These are phyloP conservation scores for Megalurothrips usitatus DNA, from an alignment of 2,888 invertebrate genomes.

Conservation along the genomic window DNA sequence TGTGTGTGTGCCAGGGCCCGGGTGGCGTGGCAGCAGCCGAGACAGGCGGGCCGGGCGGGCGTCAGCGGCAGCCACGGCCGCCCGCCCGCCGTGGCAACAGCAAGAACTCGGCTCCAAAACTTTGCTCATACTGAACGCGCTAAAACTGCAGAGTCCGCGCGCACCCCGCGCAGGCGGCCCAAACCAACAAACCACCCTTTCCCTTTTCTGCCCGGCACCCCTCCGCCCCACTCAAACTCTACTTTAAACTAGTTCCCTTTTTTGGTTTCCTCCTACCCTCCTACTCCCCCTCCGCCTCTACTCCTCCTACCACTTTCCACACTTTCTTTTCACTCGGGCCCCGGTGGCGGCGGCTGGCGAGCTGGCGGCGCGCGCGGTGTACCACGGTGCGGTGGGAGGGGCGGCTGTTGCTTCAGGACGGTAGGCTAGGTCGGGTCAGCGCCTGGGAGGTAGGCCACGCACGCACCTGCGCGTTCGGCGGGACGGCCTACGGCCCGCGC, in stretches of 20 bases:
- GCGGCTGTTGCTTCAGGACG: not conserved
- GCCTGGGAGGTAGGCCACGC: not conserved
- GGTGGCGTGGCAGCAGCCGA: no score
- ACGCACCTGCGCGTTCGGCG: not conserved
- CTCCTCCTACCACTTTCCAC: no score
- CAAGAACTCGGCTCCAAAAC: slow-evolving; percentile 12
- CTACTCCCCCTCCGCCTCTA: not conserved
- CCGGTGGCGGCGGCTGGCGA: not conserved
- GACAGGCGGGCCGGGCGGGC: no score
- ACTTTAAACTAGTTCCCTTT: slow-evolving; percentile 28
- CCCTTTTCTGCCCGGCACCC: not conserved
- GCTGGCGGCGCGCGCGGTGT: not conserved
- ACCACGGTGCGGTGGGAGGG: not conserved
- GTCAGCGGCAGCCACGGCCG: no score
- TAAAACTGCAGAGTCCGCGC: slow-evolving; percentile 10
- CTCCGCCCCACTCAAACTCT: slow-evolving; percentile 10
- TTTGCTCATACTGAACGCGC: slow-evolving; percentile 26
- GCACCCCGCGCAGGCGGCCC: not conserved
- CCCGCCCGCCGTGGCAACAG: not conserved
- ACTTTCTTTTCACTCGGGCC: not conserved
- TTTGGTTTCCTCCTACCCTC: slow-evolving; percentile 10
- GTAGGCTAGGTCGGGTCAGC: not conserved
- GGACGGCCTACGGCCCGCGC: not conserved
- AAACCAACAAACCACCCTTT: not conserved
- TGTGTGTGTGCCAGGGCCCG: no score